Evolutionary conservation across 37 sponge, comb jelly and placozoan genomes (phyloP).

Genomic region (Beroe forskalii): DNA sequence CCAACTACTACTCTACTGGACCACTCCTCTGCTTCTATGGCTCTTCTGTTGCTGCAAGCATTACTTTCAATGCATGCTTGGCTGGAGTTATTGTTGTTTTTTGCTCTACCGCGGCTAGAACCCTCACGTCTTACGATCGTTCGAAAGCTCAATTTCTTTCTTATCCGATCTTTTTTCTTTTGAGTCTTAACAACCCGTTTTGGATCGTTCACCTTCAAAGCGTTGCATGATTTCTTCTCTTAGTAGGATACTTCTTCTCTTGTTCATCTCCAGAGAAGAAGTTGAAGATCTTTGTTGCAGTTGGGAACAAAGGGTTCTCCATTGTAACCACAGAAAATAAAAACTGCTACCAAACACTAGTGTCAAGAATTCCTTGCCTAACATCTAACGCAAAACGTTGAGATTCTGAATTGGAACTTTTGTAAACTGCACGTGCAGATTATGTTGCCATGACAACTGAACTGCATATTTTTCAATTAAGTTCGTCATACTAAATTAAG

Average conservation of each 20-base stretch:
- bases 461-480: too few species aligned
- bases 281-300: slow-evolving; percentile 21
- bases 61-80: too few species aligned
- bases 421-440: background rate
- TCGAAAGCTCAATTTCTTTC: too few species aligned
- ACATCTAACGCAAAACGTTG: background rate
- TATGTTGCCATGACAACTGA: background rate
- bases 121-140: too few species aligned
- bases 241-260: background rate
- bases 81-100: too few species aligned
- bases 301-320: background rate
- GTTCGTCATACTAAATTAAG: too few species aligned
- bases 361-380: background rate
- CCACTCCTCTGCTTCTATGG: too few species aligned
- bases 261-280: too few species aligned
- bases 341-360: background rate
- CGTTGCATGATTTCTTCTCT: slow-evolving; percentile 6
- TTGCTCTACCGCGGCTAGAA: too few species aligned
- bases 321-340: background rate
- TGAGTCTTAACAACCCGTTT: background rate
- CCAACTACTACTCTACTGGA: too few species aligned
- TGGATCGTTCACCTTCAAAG: background rate
- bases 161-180: background rate
- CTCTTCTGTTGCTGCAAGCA: too few species aligned
- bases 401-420: too few species aligned